Conservation (phyloP, 1,140 invertebrate genomes). For the Pogonomyrmex barbatus region DNA sequence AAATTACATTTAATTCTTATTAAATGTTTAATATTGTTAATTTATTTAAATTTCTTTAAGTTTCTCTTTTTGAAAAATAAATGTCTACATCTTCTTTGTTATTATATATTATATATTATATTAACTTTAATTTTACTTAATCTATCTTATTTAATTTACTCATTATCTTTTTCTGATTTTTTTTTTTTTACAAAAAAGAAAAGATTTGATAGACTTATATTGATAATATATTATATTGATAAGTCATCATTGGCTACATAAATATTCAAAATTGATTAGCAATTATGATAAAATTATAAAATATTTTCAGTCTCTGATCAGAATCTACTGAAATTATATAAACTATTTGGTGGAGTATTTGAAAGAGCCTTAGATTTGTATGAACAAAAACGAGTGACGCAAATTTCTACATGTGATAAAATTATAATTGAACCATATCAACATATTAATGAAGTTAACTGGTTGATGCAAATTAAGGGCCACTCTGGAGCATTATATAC, state of each 20-base stretch:
- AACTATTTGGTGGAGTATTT: constrained; percentile 87
- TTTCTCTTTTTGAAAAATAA: no score
- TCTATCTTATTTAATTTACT: not conserved
- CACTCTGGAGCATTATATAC: constrained; percentile 87
- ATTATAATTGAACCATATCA: constrained; percentile 79
- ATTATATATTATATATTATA: no score
- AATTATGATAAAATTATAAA: constrained; percentile 11
- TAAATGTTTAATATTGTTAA: no score
- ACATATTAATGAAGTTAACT: constrained; percentile 67
- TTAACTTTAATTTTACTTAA: no score
- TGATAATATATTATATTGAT: no score
- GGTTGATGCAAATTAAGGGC: constrained; percentile 87
- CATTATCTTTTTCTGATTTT: not conserved
- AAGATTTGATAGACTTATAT: not conserved
- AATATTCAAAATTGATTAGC: constrained; percentile 9
- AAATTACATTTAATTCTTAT: no score
- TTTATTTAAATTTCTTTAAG: no score
- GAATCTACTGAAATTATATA: constrained; percentile 86
- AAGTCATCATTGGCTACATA: not conserved
- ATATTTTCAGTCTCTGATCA: constrained; percentile 84
- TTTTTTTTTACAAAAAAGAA: not conserved
- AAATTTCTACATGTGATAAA: constrained; percentile 79
- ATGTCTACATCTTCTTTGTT: no score
- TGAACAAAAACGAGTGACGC: constrained; percentile 86
- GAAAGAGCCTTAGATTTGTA: constrained; percentile 88